Conservation (phyloP, 2,888 invertebrate species). For the Physocephala rufipes region DNA sequence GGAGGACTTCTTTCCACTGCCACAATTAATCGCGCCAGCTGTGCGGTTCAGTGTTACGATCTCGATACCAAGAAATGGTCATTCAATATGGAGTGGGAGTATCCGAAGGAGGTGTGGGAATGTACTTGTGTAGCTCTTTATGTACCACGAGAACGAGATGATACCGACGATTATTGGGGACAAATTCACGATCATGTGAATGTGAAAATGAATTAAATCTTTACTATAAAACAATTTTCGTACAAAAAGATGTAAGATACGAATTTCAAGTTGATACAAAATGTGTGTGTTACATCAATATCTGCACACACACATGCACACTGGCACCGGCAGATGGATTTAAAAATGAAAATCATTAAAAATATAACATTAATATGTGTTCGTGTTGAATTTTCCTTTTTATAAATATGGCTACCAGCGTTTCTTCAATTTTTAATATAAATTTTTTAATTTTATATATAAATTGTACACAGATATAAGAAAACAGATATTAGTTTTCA, state of each 20-base stretch:
- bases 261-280: conserved; percentile 11
- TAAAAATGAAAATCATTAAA: conserved; percentile 7
- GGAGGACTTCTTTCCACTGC: conserved; percentile 75
- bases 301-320: not conserved
- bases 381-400: conserved; percentile 8
- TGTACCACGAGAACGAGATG: conserved; percentile 68
- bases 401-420: not conserved
- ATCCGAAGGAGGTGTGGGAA: conserved; percentile 77
- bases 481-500: conserved; percentile 9
- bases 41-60: conserved; percentile 74
- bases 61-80: conserved; percentile 71
- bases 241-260: not conserved
- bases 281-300: not conserved
- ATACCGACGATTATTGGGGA: conserved; percentile 45
- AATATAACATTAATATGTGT: conserved; percentile 7
- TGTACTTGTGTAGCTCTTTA: conserved; percentile 75
- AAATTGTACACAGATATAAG: not conserved
- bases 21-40: conserved; percentile 74
- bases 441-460: no score
- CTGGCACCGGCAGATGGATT: not conserved
- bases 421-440: conserved; percentile 10
- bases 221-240: not conserved
- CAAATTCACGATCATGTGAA: conserved; percentile 19
- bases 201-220: conserved; percentile 11
- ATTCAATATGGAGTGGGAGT: conserved; percentile 68